phyloP scores from a whole-genome alignment of 2,113 vertebrate genomes.

The Ptychochromis oligacanthus region DNA sequence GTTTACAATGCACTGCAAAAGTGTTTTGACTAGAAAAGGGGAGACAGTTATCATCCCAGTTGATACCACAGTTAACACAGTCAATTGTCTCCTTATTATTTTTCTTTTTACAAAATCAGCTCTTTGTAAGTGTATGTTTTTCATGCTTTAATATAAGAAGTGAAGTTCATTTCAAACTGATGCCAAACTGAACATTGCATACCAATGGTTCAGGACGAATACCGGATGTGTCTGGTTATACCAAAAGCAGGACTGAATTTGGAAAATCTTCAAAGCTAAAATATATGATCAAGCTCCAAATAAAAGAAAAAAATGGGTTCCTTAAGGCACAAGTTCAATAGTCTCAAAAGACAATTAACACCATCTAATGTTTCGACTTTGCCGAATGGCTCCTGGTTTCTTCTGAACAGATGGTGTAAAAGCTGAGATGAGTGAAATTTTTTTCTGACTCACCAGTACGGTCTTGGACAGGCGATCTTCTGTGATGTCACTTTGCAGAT shows the following conservation, averaged over 20 bases:
- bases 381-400: neutral
- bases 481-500: conserved; percentile 91
- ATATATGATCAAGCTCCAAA: neutral
- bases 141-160: neutral
- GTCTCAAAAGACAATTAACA: neutral
- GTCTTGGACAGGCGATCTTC: conserved; percentile 86
- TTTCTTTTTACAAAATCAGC: neutral
- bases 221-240: too few relatives aligned
- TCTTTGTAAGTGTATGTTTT: neutral
- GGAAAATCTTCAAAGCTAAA: neutral
- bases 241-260: neutral
- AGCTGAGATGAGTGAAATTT: neutral
- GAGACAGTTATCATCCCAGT: too few relatives aligned
- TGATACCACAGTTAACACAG: too few relatives aligned
- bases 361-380: neutral
- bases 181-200: too few relatives aligned
- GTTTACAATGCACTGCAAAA: too few relatives aligned
- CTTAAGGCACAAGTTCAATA: neutral
- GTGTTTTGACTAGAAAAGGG: too few relatives aligned
- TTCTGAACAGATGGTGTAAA: neutral
- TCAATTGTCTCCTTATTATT: too few relatives aligned
- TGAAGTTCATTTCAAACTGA: too few relatives aligned
- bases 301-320: neutral
- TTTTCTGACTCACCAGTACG: conserved; percentile 83
- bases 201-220: too few relatives aligned